These are phyloP conservation scores for Stegana nigrithorax DNA, from an alignment of 2,888 invertebrate genomes.

Conservation along the genomic window DNA sequence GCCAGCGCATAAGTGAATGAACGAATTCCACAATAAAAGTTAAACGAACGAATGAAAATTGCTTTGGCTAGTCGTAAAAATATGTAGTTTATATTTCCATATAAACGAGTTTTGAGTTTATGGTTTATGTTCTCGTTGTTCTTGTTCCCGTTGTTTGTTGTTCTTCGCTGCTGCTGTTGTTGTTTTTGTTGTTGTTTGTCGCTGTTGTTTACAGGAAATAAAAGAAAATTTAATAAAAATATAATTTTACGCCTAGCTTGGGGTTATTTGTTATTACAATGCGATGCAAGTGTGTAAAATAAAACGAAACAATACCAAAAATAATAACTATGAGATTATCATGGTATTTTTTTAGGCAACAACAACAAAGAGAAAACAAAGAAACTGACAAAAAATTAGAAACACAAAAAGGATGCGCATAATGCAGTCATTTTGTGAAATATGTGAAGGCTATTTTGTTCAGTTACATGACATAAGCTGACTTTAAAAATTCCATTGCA, in stretches of 20 bases:
- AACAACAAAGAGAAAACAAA: no score
- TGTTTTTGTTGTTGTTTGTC: background rate
- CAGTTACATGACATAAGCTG: no score
- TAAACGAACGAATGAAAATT: background rate
- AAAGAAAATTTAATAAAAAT: background rate
- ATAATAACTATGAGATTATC: background rate
- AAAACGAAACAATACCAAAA: no score
- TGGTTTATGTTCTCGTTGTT: background rate
- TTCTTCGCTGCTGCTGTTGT: background rate
- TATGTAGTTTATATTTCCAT: background rate
- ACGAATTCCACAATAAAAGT: background rate
- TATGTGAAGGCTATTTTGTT: no score
- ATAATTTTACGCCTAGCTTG: background rate
- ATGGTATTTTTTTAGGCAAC: background rate
- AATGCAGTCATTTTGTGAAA: no score
- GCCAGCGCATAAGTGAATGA: background rate
- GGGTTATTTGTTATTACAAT: background rate
- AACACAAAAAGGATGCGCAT: no score
- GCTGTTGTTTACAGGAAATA: background rate
- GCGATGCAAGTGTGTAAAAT: no score
- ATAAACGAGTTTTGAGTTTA: conserved; percentile 6
- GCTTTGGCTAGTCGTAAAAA: background rate
- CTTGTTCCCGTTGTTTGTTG: background rate
- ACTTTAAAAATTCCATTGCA: no score
- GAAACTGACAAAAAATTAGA: no score